phyloP scores from a whole-genome alignment of 2,888 invertebrate genomes.

The Hypercompe scribonia region DNA sequence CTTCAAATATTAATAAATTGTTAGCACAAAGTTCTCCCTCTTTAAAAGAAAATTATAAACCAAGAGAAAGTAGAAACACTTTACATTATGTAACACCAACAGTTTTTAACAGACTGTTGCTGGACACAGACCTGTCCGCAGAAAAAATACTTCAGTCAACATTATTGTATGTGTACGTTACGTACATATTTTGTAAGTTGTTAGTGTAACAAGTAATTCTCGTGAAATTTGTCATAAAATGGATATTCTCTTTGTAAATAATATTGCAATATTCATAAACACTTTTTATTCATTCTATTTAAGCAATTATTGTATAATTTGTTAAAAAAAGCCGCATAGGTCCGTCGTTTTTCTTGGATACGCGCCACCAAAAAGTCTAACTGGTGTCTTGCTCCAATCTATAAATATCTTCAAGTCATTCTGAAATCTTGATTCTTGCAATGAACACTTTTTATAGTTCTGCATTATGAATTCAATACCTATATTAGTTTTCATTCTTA shows the following conservation, averaged over 20 bases:
- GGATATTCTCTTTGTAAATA: not conserved
- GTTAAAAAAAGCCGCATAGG: constrained; percentile 86
- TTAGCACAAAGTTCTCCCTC: too few relatives aligned
- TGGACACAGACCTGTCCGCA: too few relatives aligned
- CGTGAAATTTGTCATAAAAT: not conserved
- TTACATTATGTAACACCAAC: too few relatives aligned
- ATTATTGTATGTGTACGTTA: not conserved
- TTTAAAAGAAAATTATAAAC: too few relatives aligned
- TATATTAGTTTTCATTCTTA: constrained; percentile 68
- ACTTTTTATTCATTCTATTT: not conserved
- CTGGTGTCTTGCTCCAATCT: constrained; percentile 89
- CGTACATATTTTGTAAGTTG: not conserved
- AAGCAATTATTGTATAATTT: not conserved
- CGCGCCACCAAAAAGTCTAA: constrained; percentile 89
- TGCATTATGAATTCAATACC: constrained; percentile 74
- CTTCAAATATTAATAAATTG: too few relatives aligned
- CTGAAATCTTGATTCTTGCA: constrained; percentile 65
- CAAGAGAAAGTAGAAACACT: too few relatives aligned
- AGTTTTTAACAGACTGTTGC: too few relatives aligned
- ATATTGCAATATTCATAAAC: not conserved
- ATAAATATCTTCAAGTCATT: constrained; percentile 76
- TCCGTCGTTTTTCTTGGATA: constrained; percentile 86
- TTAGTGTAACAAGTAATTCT: not conserved
- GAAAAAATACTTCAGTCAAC: not conserved
- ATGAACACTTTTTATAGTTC: constrained; percentile 77